phyloP scores from a whole-genome alignment of 2,797 vertebrate genomes.

The Pipistrellus nathusii region DNA sequence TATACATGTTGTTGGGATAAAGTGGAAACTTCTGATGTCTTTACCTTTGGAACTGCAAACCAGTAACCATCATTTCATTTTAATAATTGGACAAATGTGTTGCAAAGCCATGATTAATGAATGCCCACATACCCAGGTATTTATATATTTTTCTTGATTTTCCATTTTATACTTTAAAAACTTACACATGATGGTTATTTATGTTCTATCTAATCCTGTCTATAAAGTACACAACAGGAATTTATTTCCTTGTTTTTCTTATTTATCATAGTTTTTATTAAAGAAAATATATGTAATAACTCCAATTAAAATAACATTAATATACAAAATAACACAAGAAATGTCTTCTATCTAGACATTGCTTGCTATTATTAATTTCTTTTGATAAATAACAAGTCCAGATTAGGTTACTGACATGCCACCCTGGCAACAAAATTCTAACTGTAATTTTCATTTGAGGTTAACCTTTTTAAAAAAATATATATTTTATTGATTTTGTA shows the following conservation, averaged over 20 bases:
- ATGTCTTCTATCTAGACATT: background rate
- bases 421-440: background rate
- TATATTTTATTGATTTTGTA: too few species aligned
- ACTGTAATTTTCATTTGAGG: background rate
- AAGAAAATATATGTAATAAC: background rate
- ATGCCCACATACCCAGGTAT: background rate
- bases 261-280: background rate
- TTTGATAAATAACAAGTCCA: background rate
- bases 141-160: background rate
- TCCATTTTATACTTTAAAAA: constrained; percentile 20
- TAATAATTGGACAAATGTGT: background rate
- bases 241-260: constrained; percentile 15
- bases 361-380: background rate
- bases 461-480: background rate
- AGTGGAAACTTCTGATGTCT: background rate
- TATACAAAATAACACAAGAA: background rate
- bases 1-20: background rate
- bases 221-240: background rate
- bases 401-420: background rate
- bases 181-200: background rate
- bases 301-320: background rate
- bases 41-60: background rate
- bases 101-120: background rate
- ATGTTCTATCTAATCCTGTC: background rate
- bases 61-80: background rate